Evolutionary conservation across 2,113 vertebrate species (phyloP).

Genomic region (Tamias sibiricus): DNA sequence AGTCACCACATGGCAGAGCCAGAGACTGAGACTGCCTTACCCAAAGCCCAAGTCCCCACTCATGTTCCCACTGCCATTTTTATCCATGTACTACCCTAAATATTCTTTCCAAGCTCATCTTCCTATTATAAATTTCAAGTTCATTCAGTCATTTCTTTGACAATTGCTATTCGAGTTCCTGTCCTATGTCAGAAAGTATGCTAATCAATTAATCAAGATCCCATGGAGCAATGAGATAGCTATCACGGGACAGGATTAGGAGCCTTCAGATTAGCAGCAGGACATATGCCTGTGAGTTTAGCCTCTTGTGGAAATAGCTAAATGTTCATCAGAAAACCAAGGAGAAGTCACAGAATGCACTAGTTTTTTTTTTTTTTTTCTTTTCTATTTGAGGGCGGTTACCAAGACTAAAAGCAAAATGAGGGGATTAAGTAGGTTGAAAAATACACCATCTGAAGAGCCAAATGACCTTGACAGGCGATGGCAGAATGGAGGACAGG

Average conservation of each 20-base stretch:
- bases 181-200: not conserved
- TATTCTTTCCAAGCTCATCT: not conserved
- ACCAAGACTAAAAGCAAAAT: not conserved
- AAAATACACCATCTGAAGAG: not conserved
- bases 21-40: not conserved
- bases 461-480: not conserved
- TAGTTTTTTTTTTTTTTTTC: not conserved
- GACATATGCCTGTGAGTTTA: not conserved
- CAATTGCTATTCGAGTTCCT: not conserved
- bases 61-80: not conserved
- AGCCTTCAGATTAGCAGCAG: not conserved
- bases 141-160: constrained; percentile 11
- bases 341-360: not conserved
- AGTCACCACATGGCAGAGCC: too few species aligned
- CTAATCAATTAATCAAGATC: not conserved
- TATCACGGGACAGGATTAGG: not conserved
- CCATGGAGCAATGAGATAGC: not conserved
- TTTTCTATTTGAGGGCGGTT: not conserved
- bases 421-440: not conserved
- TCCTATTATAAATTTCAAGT: not conserved
- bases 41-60: too few species aligned
- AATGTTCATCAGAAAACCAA: not conserved
- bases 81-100: not conserved
- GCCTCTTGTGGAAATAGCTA: not conserved
- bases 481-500: not conserved